Evolutionary conservation across 2,888 invertebrate species (phyloP).

Genomic region (Bellardia bayeri): DNA sequence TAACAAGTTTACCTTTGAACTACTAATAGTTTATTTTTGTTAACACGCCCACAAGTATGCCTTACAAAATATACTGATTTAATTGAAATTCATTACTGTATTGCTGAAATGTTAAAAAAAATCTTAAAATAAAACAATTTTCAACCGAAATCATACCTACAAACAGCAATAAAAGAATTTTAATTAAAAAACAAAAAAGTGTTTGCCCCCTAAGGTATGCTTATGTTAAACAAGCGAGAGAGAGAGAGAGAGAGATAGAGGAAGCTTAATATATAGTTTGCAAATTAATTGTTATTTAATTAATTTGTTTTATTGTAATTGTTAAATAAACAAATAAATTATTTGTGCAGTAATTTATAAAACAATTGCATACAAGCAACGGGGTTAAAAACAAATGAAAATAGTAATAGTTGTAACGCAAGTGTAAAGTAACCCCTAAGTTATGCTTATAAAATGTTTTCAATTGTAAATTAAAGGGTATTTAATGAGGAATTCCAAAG

Average conservation of each 20-base stretch:
- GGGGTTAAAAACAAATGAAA: neutral
- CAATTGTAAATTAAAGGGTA: neutral
- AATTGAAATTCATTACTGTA: neutral
- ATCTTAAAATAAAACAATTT: neutral
- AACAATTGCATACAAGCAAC: neutral
- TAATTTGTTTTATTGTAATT: neutral
- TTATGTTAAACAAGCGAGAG: neutral
- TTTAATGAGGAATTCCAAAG: too few species aligned
- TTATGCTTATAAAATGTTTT: conserved; percentile 2
- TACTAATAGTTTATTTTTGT: too few species aligned
- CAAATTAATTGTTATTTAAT: conserved; percentile 25
- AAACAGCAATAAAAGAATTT: conserved; percentile 34
- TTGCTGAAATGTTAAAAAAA: neutral
- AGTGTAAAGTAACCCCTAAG: neutral
- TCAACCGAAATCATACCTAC: neutral
- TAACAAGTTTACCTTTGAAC: too few species aligned
- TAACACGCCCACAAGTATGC: neutral
- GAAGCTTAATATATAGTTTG: neutral
- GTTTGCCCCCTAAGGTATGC: conserved; percentile 4
- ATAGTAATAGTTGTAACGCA: neutral
- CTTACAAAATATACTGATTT: neutral
- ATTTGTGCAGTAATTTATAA: neutral
- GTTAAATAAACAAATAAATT: neutral
- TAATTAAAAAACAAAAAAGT: neutral
- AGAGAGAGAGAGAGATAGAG: neutral